A percentile compares a stretch with the other conserved stretches of the same genome.
These are phyloP conservation scores for Unio pictorum DNA, from an alignment of 2,888 invertebrate genomes.

Conservation along the genomic window DNA sequence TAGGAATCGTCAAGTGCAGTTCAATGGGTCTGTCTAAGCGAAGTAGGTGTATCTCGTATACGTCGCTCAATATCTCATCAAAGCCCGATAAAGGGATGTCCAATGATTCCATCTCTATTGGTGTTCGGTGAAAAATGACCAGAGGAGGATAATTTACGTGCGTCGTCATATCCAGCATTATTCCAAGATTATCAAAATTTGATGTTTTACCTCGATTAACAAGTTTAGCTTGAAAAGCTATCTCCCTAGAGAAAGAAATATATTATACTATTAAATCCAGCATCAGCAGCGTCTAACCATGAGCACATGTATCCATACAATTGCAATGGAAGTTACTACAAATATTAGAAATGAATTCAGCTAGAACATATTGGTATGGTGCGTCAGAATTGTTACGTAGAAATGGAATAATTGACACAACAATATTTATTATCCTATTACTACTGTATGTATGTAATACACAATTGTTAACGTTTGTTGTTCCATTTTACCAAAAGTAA, in stretches of 20 bases:
- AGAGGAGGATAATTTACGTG: conserved; percentile 12
- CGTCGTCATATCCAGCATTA: conserved; percentile 14
- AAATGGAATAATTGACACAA: too few relatives aligned
- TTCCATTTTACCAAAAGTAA: too few relatives aligned
- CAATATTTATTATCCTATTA: too few relatives aligned
- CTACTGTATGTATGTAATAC: too few relatives aligned
- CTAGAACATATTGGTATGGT: too few relatives aligned
- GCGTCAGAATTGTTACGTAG: too few relatives aligned
- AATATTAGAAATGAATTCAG: too few relatives aligned
- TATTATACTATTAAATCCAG: neutral
- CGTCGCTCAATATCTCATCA: conserved; percentile 34
- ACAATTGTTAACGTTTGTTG: too few relatives aligned
- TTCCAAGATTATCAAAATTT: conserved; percentile 16
- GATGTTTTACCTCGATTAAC: conserved; percentile 12
- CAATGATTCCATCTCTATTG: conserved; percentile 18
- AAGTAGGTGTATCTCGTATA: conserved; percentile 25
- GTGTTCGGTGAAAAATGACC: conserved; percentile 27
- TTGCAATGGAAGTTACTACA: too few relatives aligned
- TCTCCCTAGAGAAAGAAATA: conserved; percentile 18
- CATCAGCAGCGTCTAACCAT: too few relatives aligned
- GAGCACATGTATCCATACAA: too few relatives aligned
- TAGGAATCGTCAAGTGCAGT: conserved; percentile 22
- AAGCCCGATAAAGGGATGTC: conserved; percentile 20
- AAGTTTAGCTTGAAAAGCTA: conserved; percentile 19
- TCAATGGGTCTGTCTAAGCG: conserved; percentile 11